Conservation (phyloP, 2,113 vertebrate species). For the Lepisosteus osseus region DNA sequence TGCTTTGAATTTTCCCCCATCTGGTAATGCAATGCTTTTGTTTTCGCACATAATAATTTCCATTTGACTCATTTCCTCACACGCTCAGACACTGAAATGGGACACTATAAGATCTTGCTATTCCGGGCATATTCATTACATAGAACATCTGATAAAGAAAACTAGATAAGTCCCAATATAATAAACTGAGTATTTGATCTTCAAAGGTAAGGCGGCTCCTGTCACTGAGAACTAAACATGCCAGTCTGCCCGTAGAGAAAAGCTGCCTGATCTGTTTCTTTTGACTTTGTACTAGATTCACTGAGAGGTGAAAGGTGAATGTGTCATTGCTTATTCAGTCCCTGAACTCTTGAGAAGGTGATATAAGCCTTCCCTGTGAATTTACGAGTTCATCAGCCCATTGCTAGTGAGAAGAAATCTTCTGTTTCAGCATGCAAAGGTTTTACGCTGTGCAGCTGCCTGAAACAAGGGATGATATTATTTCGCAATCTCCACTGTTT, state of each 20-base stretch:
- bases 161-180: constrained; percentile 59
- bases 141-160: constrained; percentile 63
- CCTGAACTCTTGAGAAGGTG: constrained; percentile 39
- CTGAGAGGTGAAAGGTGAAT: constrained; percentile 49
- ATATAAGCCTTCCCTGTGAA: too few relatives aligned
- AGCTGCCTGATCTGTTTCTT: constrained; percentile 19
- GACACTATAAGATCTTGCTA: constrained; percentile 42
- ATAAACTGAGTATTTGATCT: constrained; percentile 72
- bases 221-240: constrained; percentile 15
- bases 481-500: too few relatives aligned
- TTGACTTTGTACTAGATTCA: constrained; percentile 18
- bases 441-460: too few relatives aligned
- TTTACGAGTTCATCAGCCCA: too few relatives aligned
- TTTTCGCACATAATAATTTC: constrained; percentile 66
- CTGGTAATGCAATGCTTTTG: constrained; percentile 46
- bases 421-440: too few relatives aligned
- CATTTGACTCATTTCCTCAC: constrained; percentile 65
- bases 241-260: neutral
- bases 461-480: too few relatives aligned
- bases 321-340: constrained; percentile 39
- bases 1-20: constrained; percentile 39
- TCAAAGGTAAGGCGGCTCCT: constrained; percentile 57
- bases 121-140: constrained; percentile 62
- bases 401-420: too few relatives aligned
- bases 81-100: constrained; percentile 68